These are phyloP conservation scores for Mesoligia furuncula DNA, from an alignment of 2,888 invertebrate species.

Conservation along the genomic window DNA sequence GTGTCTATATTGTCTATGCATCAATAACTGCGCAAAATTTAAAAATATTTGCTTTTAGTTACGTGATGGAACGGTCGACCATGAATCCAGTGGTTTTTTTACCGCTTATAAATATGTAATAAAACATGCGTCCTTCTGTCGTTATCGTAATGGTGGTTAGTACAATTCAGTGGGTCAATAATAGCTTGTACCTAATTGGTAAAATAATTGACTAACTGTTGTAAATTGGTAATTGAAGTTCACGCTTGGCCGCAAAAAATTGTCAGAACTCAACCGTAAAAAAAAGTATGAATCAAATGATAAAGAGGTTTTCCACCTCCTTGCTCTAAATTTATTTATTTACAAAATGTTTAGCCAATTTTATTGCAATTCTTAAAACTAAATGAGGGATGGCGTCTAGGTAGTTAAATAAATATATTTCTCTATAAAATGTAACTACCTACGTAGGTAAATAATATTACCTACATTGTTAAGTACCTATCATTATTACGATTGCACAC, in stretches of 20 bases:
- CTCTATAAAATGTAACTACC: neutral
- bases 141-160: constrained; percentile 50
- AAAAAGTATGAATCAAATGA: neutral
- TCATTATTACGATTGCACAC: constrained; percentile 32
- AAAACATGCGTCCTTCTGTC: constrained; percentile 51
- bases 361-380: neutral
- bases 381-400: too few species aligned
- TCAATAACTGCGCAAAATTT: constrained; percentile 38
- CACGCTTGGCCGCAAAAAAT: constrained; percentile 26
- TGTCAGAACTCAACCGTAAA: neutral
- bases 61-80: constrained; percentile 64
- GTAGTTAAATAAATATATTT: neutral
- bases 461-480: constrained; percentile 20
- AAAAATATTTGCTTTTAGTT: constrained; percentile 21
- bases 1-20: constrained; percentile 5
- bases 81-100: constrained; percentile 57
- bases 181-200: constrained; percentile 40
- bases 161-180: constrained; percentile 33
- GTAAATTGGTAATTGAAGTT: constrained; percentile 55
- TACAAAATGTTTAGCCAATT: neutral
- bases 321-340: neutral
- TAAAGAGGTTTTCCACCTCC: neutral
- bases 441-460: neutral
- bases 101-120: constrained; percentile 48
- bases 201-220: constrained; percentile 48